A percentile compares a stretch with the other conserved stretches of the same genome.
Evolutionary conservation across 2,113 vertebrate species (phyloP).

Genomic region (Laticauda colubrina): DNA sequence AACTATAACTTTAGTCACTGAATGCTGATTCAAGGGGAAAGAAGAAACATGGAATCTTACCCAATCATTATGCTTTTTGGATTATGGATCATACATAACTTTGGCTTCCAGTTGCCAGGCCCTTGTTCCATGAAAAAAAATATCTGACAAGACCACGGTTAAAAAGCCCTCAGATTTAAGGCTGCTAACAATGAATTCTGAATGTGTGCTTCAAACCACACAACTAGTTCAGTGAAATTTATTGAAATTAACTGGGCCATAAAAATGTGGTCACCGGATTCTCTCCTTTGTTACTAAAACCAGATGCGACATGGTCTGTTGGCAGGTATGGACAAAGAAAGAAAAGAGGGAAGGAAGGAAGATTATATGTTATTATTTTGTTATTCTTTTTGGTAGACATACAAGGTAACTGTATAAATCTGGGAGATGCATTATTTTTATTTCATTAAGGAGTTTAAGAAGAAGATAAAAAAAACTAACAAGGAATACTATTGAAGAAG

Average conservation of each 20-base stretch:
- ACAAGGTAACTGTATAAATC: neutral
- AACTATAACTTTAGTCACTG: neutral
- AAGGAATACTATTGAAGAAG: neutral
- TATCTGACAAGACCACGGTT: constrained; percentile 41
- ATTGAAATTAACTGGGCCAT: constrained; percentile 36
- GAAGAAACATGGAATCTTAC: neutral
- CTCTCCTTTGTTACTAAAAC: constrained; percentile 5
- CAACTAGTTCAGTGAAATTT: constrained; percentile 32
- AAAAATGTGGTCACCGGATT: constrained; percentile 32
- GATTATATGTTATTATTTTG: neutral
- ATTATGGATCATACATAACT: constrained; percentile 1
- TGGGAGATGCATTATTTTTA: neutral
- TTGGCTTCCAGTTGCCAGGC: neutral
- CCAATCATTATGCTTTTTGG: neutral
- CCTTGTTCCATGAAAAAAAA: constrained; percentile 21
- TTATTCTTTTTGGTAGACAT: neutral
- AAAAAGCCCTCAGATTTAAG: neutral
- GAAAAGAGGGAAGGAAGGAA: neutral
- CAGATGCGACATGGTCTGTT: constrained; percentile 1
- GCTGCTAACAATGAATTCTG: constrained; percentile 16
- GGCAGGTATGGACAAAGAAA: constrained; percentile 7
- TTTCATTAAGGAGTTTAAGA: neutral
- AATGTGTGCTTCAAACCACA: constrained; percentile 44
- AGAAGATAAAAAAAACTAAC: neutral
- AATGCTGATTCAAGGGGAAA: constrained; percentile 13